Base-by-base conservation (phyloP, 1,140 invertebrate species). In the Aphidius ervi region DNA sequence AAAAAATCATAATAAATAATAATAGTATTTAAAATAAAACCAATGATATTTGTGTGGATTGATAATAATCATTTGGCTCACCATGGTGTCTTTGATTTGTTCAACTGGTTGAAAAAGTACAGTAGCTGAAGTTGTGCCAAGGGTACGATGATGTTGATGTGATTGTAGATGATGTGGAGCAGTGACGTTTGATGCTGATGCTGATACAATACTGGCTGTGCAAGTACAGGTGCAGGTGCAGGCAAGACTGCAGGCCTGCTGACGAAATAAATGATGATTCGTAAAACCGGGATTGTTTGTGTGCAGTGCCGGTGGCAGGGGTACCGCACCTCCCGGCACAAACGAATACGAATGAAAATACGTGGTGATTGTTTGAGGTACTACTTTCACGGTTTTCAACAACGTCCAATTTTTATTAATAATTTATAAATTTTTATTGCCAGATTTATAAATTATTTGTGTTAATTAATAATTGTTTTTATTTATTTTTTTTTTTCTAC, bases 281-380 rank as follows among this genome's bases (percentile, higher is more conserved):
- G 74, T 74, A 50, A 77, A 71, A 67, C 64, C 71, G 63, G 75
- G 74, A 63, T 73, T 71, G 66, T 45, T 58, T 46, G 59, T 54
- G 60, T 72, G 63, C 61, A 73, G 64, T 61, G 72, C 70, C 70
- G 72, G 70, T 63, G 69, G 72, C 71, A 74, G 70, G 70, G 72
- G 71, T 73, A 74, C 71, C 74, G 70, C 72, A 73, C 74, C 77
- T 72, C 77, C 77, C 77, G 77, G 78, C 71, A 78, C 74, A 61
- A 79, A 77, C 70, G 77, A 77, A 67, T 80, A 80, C 77, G 78
- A 80, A 72, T 80, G 78, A 78, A 79, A 80, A 77, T 78, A 80
- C 78, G 78, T 79, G 73, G 77, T 79, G 78, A 75, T 72, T 70
- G 73, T 68, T 68, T 72, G 69, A 43, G 64, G 56, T 55, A 69